Conservation (phyloP, 2,888 invertebrate species). For the Suillia variegata region DNA sequence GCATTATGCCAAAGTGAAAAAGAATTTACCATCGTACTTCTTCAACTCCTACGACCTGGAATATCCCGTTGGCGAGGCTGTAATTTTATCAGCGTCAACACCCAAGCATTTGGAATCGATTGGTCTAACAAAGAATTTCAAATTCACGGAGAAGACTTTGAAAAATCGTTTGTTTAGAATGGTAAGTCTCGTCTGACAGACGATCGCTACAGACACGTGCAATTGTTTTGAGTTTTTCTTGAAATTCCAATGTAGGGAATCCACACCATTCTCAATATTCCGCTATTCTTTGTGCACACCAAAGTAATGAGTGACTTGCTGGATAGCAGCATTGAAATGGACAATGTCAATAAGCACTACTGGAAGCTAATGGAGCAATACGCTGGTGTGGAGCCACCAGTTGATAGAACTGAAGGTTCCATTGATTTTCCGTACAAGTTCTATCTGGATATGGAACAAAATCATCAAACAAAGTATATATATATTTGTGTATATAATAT, state of each 20-base stretch:
- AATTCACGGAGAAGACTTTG: constrained; percentile 45
- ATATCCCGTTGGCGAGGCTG: constrained; percentile 55
- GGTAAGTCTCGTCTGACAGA: constrained; percentile 36
- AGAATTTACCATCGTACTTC: constrained; percentile 52
- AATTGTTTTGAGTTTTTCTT: constrained; percentile 23
- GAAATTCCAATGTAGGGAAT: constrained; percentile 63
- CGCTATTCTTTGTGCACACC: constrained; percentile 73
- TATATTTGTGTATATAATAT: neutral
- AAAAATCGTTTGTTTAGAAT: constrained; percentile 55
- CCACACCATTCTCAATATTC: constrained; percentile 73
- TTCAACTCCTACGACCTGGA: constrained; percentile 55
- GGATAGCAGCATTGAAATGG: constrained; percentile 65
- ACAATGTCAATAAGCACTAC: constrained; percentile 70
- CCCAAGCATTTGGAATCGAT: constrained; percentile 51
- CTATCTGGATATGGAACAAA: constrained; percentile 63
- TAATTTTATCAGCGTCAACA: constrained; percentile 54
- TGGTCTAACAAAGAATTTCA: constrained; percentile 45
- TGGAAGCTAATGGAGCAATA: constrained; percentile 68
- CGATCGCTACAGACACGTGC: neutral
- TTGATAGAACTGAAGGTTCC: constrained; percentile 68
- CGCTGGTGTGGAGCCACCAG: constrained; percentile 72
- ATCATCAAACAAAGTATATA: constrained; percentile 53
- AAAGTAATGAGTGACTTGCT: constrained; percentile 73
- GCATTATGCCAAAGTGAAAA: constrained; percentile 52
- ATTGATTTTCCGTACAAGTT: constrained; percentile 80